phyloP scores from a whole-genome alignment of 2,888 invertebrate genomes.

The Pycnomerus fuliginosus region DNA sequence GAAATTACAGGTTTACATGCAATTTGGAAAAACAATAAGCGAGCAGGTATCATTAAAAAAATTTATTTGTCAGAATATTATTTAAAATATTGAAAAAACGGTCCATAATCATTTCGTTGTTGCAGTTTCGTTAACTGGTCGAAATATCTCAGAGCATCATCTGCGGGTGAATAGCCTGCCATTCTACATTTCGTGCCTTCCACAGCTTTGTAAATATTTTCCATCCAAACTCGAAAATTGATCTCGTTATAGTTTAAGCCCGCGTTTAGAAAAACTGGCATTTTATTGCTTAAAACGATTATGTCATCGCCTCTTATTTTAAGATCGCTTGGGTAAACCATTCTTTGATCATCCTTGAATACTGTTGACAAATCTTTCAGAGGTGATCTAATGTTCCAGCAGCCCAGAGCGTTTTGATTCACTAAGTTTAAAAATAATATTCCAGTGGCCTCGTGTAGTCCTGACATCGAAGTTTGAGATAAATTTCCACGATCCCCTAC shows the following conservation, averaged over 20 bases:
- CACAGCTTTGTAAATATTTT: constrained; percentile 49
- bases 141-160: too few relatives aligned
- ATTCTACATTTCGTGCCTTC: constrained; percentile 54
- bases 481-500: constrained; percentile 65
- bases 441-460: constrained; percentile 60
- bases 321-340: constrained; percentile 74
- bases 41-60: too few relatives aligned
- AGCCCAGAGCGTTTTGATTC: constrained; percentile 69
- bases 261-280: constrained; percentile 68
- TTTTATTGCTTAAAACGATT: constrained; percentile 69
- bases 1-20: too few relatives aligned
- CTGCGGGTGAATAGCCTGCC: too few relatives aligned
- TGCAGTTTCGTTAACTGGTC: too few relatives aligned
- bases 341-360: constrained; percentile 58
- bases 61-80: too few relatives aligned
- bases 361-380: constrained; percentile 58
- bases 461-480: constrained; percentile 70
- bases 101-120: too few relatives aligned
- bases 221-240: constrained; percentile 66
- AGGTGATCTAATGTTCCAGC: constrained; percentile 65
- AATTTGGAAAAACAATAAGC: too few relatives aligned
- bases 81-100: too few relatives aligned
- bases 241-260: constrained; percentile 59
- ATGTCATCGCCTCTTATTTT: constrained; percentile 62
- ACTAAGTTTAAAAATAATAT: constrained; percentile 71